Conservation (phyloP, 2,113 vertebrate species). For the Phocoena sinus region DNA sequence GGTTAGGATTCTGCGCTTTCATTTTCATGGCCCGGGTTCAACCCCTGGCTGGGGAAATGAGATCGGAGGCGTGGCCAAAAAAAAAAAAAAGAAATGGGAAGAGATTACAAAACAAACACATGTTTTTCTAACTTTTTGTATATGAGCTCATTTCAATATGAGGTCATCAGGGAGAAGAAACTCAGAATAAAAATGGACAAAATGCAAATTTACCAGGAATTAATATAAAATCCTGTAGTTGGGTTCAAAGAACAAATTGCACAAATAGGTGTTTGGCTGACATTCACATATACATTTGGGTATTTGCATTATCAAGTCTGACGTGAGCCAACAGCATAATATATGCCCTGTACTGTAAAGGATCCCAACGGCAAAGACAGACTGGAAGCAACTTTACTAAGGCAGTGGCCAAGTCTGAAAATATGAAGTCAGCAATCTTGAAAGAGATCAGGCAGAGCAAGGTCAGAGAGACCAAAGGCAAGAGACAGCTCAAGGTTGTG, state of each 20-base stretch:
- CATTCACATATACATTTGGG: neutral
- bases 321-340: neutral
- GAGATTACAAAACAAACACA: neutral
- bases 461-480: neutral
- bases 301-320: neutral
- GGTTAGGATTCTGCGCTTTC: neutral
- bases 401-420: neutral
- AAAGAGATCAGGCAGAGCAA: neutral
- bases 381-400: neutral
- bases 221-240: neutral
- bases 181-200: neutral
- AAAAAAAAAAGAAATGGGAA: neutral
- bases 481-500: neutral
- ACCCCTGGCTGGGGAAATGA: neutral
- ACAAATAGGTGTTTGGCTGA: neutral
- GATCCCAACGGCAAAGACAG: neutral
- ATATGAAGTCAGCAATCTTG: neutral
- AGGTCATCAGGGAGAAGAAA: neutral
- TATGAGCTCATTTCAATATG: neutral
- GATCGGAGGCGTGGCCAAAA: neutral
- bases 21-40: neutral
- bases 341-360: neutral
- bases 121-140: neutral
- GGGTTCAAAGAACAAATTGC: slow-evolving; percentile 7
- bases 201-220: neutral